A percentile compares a stretch with the other conserved stretches of the same genome.
Evolutionary conservation across 2,888 invertebrate genomes (phyloP).

Genomic region (Phragmatobia fuliginosa): DNA sequence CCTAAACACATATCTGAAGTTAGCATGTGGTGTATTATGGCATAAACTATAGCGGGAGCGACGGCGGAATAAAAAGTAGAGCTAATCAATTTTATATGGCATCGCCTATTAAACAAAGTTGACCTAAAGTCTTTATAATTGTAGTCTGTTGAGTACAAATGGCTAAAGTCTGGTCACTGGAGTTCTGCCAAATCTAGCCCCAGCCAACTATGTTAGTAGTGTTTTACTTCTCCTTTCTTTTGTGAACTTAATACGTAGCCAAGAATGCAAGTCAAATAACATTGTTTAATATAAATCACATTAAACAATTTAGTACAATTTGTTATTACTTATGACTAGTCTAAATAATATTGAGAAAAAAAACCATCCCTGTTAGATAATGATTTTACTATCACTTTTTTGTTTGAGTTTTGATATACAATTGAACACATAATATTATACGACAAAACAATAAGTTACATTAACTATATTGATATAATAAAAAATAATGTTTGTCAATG

Average conservation of each 20-base stretch:
- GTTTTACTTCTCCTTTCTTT: not conserved
- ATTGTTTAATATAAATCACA: no score
- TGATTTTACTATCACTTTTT: no score
- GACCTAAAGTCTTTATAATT: no score
- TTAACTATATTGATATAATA: not conserved
- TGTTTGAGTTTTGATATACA: no score
- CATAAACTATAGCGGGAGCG: slow-evolving; percentile 24
- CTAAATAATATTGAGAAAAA: no score
- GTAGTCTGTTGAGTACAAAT: no score
- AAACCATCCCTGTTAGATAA: no score
- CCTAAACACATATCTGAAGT: slow-evolving; percentile 63
- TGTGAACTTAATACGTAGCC: not conserved
- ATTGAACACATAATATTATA: no score
- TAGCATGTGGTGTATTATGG: slow-evolving; percentile 53
- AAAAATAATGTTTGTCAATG: not conserved
- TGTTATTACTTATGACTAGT: no score
- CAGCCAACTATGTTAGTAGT: slow-evolving; percentile 2
- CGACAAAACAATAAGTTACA: not conserved
- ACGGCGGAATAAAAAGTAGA: not conserved
- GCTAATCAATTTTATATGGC: not conserved
- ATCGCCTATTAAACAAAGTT: not conserved
- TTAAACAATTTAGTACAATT: no score
- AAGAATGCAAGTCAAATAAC: not conserved
- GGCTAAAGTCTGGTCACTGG: not conserved
- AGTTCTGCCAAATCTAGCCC: not conserved